Conservation (phyloP, 2,113 vertebrate species). For the Aplodontia rufa region DNA sequence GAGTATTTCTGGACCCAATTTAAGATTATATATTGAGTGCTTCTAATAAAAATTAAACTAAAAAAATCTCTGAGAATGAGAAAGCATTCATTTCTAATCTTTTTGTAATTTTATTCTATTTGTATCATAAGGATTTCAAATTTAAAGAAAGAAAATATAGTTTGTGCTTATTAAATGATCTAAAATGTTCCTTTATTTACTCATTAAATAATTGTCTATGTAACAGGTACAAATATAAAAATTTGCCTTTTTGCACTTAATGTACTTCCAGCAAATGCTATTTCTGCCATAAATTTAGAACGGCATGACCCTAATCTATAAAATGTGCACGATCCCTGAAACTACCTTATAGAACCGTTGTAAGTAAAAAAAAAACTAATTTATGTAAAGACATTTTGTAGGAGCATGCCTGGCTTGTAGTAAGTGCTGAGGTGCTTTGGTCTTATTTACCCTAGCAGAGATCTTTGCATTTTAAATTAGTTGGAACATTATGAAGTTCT, state of each 20-base stretch:
- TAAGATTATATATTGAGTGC: background rate
- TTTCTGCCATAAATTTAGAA: constrained; percentile 10
- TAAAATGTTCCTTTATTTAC: background rate
- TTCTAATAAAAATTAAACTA: constrained; percentile 10
- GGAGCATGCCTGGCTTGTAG: background rate
- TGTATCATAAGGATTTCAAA: background rate
- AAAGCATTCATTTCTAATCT: background rate
- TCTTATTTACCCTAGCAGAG: too few species aligned
- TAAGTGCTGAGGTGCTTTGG: too few species aligned
- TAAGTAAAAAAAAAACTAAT: background rate
- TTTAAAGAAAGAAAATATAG: constrained; percentile 7
- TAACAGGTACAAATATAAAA: background rate
- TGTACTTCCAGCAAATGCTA: background rate
- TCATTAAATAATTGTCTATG: background rate
- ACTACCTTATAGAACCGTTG: background rate
- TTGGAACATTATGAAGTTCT: background rate
- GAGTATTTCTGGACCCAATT: background rate
- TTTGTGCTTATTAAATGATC: background rate
- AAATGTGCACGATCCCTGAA: background rate
- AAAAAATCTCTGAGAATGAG: background rate
- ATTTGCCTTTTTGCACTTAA: background rate
- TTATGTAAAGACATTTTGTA: background rate
- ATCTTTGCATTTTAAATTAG: background rate
- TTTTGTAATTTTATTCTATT: background rate
- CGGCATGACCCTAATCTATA: background rate